Evolutionary conservation across 1,140 invertebrate species (phyloP), one percentile per base, ranked within the genome.

Genomic region (Drosophila lacteicornis): DNA sequence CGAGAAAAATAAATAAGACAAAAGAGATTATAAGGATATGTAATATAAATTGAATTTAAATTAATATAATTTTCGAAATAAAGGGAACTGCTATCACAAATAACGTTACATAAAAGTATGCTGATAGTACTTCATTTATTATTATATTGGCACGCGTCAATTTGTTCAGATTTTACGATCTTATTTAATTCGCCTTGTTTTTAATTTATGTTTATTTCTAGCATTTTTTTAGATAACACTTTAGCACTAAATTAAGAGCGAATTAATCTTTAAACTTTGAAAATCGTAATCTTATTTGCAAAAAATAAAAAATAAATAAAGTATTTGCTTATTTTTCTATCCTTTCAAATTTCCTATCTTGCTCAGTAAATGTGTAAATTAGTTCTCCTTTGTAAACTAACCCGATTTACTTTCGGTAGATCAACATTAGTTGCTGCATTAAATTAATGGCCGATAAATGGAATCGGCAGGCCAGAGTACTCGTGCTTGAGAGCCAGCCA

Each of bases 401-500:
- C 33, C 15, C 69, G 66, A 59, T 71, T 71, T 71, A 49, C 69
- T 46, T 49, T 42, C 25, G 51, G 43, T 6, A 51, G 69, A 73
- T 73, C 67, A 49, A 46, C 69, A 50, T 75, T 75, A 75, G 71
- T 75, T 63, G 69, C 36, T 75, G 42, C 71, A 63, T 75, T 63
- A 56, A 56, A 46, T 47, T 55, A 55, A 75, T 75, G 69, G 49
- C 43, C 71, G 58, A 75, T 75, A 62, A 75, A 75, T 63, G 58
- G 27, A 75, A 63, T 42, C 19, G 69, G 19, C 19, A n/a, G n/a
- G 30, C 27, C 17, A n/a, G 33, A 19, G 33, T 11, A 38, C 33
- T 55, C 27, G 49, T 47, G 69, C 47, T 30, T 4, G 17, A 43
- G 4, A 25, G 58, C 42, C 30, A n/a, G 50, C 17, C 12, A 4